Evolutionary conservation across 2,888 invertebrate genomes (phyloP).

Genomic region (Automeris io): DNA sequence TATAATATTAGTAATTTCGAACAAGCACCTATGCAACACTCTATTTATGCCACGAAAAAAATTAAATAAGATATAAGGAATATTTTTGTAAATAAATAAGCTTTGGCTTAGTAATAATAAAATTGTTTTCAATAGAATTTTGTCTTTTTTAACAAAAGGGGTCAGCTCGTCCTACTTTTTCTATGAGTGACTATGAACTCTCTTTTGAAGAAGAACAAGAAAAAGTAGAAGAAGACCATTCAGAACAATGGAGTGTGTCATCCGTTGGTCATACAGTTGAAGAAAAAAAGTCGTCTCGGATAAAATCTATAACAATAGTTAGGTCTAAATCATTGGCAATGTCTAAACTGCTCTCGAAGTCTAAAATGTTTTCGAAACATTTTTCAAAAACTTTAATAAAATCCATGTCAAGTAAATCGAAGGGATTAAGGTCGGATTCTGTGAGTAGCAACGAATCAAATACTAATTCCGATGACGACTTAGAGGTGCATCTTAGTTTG

Average conservation of each 20-base stretch:
- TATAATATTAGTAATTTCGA: too few relatives aligned
- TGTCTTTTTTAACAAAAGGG: too few relatives aligned
- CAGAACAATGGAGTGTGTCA: constrained; percentile 36
- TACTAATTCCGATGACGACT: constrained; percentile 36
- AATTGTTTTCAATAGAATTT: too few relatives aligned
- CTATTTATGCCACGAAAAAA: too few relatives aligned
- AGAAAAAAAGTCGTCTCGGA: constrained; percentile 23
- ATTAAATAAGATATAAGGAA: too few relatives aligned
- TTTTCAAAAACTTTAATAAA: constrained; percentile 30
- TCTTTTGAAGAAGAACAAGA: constrained; percentile 24
- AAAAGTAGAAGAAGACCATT: constrained; percentile 27
- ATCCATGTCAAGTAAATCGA: constrained; percentile 21
- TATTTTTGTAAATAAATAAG: too few relatives aligned
- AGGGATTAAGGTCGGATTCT: constrained; percentile 13
- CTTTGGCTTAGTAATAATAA: too few relatives aligned
- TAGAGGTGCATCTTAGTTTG: constrained; percentile 32
- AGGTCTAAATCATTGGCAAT: constrained; percentile 27
- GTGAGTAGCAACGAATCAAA: constrained; percentile 15
- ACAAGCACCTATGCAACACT: too few relatives aligned
- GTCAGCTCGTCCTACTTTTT: constrained; percentile 21
- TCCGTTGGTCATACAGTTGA: constrained; percentile 21
- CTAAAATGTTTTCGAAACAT: constrained; percentile 36
- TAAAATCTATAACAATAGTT: constrained; percentile 22
- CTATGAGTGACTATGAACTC: constrained; percentile 33
- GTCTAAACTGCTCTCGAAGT: constrained; percentile 23